These are phyloP conservation scores for Glandiceps talaboti DNA, from an alignment of 53 echinoderm and acorn worm genomes.

Conservation along the genomic window DNA sequence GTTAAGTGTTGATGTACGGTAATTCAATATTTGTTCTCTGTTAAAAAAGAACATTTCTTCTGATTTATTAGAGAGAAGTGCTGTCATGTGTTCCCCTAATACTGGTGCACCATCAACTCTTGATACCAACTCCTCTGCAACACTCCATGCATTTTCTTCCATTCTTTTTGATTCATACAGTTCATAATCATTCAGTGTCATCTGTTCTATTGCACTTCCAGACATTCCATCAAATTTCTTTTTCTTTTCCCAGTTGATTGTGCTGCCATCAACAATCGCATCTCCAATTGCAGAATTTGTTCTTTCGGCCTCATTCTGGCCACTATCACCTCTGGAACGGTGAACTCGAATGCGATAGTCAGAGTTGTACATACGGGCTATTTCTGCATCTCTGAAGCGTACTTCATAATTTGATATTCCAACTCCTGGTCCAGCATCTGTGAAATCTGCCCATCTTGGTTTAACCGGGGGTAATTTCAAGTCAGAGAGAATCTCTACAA, in stretches of 20 bases:
- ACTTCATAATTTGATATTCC: constrained; percentile 12
- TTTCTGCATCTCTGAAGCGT: constrained; percentile 14
- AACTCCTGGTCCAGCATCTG: constrained; percentile 24
- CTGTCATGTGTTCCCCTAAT: background rate
- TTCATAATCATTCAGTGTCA: constrained; percentile 6
- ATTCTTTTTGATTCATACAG: background rate
- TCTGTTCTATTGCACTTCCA: background rate
- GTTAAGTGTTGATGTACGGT: background rate
- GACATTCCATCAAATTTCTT: constrained; percentile 8
- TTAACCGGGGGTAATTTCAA: constrained; percentile 5
- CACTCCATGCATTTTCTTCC: constrained; percentile 11
- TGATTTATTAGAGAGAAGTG: background rate
- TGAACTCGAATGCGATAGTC: constrained; percentile 6
- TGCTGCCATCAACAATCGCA: constrained; percentile 9
- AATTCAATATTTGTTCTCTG: background rate
- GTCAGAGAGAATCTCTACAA: background rate
- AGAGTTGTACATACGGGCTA: constrained; percentile 9
- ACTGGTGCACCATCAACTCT: constrained; percentile 15
- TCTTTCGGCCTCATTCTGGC: constrained; percentile 11
- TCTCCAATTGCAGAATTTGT: constrained; percentile 11
- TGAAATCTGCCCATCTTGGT: constrained; percentile 10
- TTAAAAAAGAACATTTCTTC: background rate
- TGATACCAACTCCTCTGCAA: constrained; percentile 4
- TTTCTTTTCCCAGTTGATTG: constrained; percentile 13
- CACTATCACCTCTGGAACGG: constrained; percentile 6